phyloP scores from a whole-genome alignment of 2,113 vertebrate genomes.

The Vulpes lagopus region DNA sequence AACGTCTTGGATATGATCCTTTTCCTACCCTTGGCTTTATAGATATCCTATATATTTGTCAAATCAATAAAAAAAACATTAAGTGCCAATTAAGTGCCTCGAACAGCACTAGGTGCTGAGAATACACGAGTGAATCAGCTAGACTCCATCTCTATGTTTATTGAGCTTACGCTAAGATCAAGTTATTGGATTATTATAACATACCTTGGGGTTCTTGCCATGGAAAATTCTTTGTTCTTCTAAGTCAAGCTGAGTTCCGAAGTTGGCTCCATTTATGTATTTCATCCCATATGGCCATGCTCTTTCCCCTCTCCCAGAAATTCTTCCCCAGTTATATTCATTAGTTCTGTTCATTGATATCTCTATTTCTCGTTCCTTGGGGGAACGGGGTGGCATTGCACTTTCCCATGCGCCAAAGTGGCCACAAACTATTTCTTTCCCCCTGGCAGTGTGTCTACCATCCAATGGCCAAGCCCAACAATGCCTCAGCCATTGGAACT shows the following conservation, averaged over 20 bases:
- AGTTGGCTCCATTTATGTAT: not conserved
- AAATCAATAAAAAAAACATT: slow-evolving; percentile 23
- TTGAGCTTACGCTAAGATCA: not conserved
- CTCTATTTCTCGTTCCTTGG: not conserved
- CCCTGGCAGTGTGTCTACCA: not conserved
- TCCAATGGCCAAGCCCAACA: not conserved
- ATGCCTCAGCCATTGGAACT: not conserved
- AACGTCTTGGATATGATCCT: not conserved
- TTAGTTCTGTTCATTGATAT: slow-evolving; percentile 35
- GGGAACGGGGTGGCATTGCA: not conserved
- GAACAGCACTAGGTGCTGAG: not conserved
- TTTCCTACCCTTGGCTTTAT: not conserved
- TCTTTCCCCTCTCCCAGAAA: not conserved
- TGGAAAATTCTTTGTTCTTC: not conserved
- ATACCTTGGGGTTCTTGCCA: not conserved
- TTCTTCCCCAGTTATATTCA: slow-evolving; percentile 11
- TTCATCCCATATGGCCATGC: not conserved
- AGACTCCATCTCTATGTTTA: not conserved
- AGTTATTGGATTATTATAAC: not conserved
- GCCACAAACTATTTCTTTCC: not conserved
- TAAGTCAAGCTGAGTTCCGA: slow-evolving; percentile 16
- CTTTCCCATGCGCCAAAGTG: not conserved
- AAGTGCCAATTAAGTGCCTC: not conserved
- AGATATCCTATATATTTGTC: not conserved
- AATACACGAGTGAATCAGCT: not conserved